Base-by-base conservation (phyloP, 1,140 invertebrate genomes). In the Lethrus apterus region DNA sequence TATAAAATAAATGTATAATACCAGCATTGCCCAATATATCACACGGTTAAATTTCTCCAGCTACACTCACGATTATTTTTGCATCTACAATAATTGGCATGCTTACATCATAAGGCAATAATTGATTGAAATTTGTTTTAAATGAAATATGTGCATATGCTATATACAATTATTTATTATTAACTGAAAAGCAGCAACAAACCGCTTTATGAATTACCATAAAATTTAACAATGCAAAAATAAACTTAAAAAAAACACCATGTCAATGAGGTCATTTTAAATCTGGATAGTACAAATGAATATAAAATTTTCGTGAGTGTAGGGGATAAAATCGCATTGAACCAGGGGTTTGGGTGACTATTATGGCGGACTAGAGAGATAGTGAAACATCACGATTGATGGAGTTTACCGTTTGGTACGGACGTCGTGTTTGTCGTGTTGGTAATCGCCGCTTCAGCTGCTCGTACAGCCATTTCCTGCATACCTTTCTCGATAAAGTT, bases 401-500 rank as follows among this genome's bases (percentile, higher is more conserved):
- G 56, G 29, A 36, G 17, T 53, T 59, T 46, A 45, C 54, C 55
- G 42, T 64, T 64, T 13, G 24, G 24, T 17, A 29, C 24, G 23
- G 40, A 26, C 26, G 53, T 42, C 4, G 57, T 52, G 13, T 49
- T 45, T 32, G 50, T 41, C 10, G 59, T 58, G 46, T 75, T 72
- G 48, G 75, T 69, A 38, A 76, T 72, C 19, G 75, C 70, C 53
- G 75, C 72, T 52, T 81, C 81, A 58, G 83, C 80, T 58, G 78
- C 81, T 59, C 80, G 78, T 48, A 74, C 77, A 43, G 84, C 81
- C 55, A 84, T 86, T 62, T 83, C 83, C 57, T 85, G 77, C 56
- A 88, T 78, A 57, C 84, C 80, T 67, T 81, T 83, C 66, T 87
- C 81, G 58, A 86, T 73, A 56, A 83, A 81, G 44, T 76, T 70